A percentile compares a stretch with the other conserved stretches of the same genome.
Conservation (phyloP, 1,140 invertebrate species). For the Diorhabda elongata region DNA sequence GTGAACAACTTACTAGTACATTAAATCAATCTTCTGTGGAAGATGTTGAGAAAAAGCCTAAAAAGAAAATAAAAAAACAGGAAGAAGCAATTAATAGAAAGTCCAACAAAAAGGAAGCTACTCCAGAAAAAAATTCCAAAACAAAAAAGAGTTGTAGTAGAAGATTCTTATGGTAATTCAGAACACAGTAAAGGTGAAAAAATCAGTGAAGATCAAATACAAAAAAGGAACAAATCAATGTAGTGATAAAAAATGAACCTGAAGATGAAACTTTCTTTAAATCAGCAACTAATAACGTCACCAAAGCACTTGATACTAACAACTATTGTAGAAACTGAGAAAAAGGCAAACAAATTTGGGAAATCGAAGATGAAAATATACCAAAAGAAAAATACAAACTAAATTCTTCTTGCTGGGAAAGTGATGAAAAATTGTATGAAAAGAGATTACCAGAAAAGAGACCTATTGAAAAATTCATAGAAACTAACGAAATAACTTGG, state of each 20-base stretch:
- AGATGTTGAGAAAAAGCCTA: background rate
- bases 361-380: slow-evolving; percentile 29
- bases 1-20: background rate
- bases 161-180: no score
- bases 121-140: no score
- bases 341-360: slow-evolving; percentile 35
- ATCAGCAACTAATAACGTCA: background rate
- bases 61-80: slow-evolving; percentile 4
- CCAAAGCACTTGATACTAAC: slow-evolving; percentile 37
- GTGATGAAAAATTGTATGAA: slow-evolving; percentile 36
- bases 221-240: no score
- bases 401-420: slow-evolving; percentile 37
- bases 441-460: slow-evolving; percentile 12
- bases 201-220: no score
- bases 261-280: no score
- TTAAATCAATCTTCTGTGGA: background rate
- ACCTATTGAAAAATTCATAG: background rate
- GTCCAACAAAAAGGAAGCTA: no score
- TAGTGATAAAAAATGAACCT: no score
- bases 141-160: no score
- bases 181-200: no score
- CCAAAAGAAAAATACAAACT: slow-evolving; percentile 12
- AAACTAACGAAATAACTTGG: background rate
- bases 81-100: no score
- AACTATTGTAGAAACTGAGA: slow-evolving; percentile 42